phyloP scores from a whole-genome alignment of 2,888 invertebrate species.

The Ryuthela nishihirai region DNA sequence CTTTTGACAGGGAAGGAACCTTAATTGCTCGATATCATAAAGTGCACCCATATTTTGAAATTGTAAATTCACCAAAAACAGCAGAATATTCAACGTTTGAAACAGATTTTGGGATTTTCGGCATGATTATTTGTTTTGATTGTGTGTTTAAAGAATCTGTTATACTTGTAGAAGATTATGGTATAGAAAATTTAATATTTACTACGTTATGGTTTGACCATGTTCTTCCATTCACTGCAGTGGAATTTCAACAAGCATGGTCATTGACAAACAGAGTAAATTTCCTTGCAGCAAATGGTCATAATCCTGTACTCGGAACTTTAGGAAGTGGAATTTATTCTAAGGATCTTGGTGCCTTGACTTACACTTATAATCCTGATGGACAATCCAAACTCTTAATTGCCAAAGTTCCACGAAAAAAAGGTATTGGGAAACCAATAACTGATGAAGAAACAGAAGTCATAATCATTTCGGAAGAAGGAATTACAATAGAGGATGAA shows the following conservation, averaged over 20 bases:
- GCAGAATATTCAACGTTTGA: slow-evolving; percentile 61
- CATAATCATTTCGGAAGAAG: background rate
- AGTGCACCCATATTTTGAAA: slow-evolving; percentile 54
- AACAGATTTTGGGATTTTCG: slow-evolving; percentile 75
- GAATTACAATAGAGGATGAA: slow-evolving; percentile 4
- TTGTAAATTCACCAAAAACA: slow-evolving; percentile 52
- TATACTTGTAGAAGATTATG: slow-evolving; percentile 56
- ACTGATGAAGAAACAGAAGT: slow-evolving; percentile 1
- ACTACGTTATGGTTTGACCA: slow-evolving; percentile 79
- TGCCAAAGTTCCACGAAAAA: slow-evolving; percentile 42
- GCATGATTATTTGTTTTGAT: slow-evolving; percentile 79
- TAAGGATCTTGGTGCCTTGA: slow-evolving; percentile 55
- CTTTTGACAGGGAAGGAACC: slow-evolving; percentile 66
- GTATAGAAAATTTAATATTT: slow-evolving; percentile 62
- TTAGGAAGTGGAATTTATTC: slow-evolving; percentile 73
- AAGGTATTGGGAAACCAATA: no score
- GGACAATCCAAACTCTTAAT: slow-evolving; percentile 44
- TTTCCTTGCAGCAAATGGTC: slow-evolving; percentile 67
- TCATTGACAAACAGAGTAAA: slow-evolving; percentile 64
- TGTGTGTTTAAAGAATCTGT: slow-evolving; percentile 69
- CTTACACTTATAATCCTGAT: slow-evolving; percentile 45
- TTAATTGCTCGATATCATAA: slow-evolving; percentile 64
- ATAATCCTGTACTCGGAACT: slow-evolving; percentile 59
- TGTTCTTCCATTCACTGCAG: slow-evolving; percentile 61
- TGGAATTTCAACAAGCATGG: slow-evolving; percentile 67